phyloP scores from a whole-genome alignment of 2,113 vertebrate genomes.

The Aegotheles bennettii region DNA sequence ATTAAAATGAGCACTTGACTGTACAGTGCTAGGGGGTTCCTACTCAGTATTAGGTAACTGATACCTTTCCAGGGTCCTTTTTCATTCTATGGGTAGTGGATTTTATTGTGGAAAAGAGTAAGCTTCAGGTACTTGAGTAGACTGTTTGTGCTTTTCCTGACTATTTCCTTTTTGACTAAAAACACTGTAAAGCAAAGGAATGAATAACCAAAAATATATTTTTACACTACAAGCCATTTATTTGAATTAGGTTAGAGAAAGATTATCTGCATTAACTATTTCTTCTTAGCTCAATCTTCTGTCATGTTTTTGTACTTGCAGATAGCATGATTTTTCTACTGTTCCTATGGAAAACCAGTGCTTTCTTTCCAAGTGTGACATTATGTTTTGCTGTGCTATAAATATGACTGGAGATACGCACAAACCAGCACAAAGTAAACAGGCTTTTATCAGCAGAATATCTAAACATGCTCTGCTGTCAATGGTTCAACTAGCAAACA shows the following conservation, averaged over 20 bases:
- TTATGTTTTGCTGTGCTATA: not conserved
- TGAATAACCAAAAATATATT: not conserved
- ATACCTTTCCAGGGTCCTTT: not conserved
- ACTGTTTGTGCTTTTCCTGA: not conserved
- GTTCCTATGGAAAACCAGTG: not conserved
- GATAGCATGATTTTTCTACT: not conserved
- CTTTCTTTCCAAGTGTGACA: not conserved
- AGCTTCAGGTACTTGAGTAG: not conserved
- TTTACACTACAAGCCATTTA: not conserved
- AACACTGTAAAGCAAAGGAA: not conserved
- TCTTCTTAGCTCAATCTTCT: not conserved
- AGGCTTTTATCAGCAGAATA: conserved; percentile 27
- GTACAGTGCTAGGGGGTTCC: not conserved
- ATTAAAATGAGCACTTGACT: not conserved
- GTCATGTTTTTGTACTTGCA: not conserved
- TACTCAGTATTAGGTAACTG: not conserved
- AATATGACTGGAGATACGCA: not conserved
- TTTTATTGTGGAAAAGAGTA: not conserved
- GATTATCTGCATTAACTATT: not conserved
- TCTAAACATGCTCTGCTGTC: not conserved
- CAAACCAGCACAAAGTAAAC: not conserved
- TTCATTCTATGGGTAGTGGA: not conserved
- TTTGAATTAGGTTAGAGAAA: not conserved
- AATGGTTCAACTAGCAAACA: not conserved
- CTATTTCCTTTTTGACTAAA: not conserved